These are phyloP conservation scores for Oriolus oriolus DNA, from an alignment of 2,113 vertebrate genomes.

Conservation along the genomic window DNA sequence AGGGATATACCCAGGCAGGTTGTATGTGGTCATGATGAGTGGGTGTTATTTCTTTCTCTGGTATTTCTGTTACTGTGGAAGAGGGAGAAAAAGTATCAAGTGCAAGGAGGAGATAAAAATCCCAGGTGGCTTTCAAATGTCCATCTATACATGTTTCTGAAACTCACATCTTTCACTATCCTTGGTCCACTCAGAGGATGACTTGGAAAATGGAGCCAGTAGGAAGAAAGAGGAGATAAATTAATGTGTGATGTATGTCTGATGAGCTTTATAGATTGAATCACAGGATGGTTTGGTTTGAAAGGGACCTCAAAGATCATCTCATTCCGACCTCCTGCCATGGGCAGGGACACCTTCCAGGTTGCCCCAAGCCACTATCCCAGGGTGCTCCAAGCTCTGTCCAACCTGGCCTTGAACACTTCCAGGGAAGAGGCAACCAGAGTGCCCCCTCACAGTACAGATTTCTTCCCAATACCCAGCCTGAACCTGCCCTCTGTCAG, in stretches of 20 bases:
- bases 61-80: not conserved
- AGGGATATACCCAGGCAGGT: not conserved
- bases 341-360: not conserved
- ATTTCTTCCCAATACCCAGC: not conserved
- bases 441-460: not conserved
- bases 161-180: not conserved
- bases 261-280: not conserved
- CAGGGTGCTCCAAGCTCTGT: not conserved
- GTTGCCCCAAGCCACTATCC: not conserved
- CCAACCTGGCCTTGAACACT: not conserved
- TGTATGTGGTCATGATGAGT: not conserved
- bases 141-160: not conserved
- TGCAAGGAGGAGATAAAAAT: not conserved
- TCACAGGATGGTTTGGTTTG: not conserved
- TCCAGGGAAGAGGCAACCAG: not conserved
- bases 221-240: not conserved
- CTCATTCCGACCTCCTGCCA: accelerated
- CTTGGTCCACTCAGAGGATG: not conserved
- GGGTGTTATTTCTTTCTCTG: not conserved
- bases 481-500: not conserved
- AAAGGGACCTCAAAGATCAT: not conserved
- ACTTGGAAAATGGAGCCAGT: not conserved
- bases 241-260: not conserved
- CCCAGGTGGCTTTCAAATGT: not conserved
- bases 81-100: not conserved